A percentile compares a stretch with the other conserved stretches of the same genome.
phyloP scores from a whole-genome alignment of 2,797 vertebrate genomes.

The Choloepus didactylus region DNA sequence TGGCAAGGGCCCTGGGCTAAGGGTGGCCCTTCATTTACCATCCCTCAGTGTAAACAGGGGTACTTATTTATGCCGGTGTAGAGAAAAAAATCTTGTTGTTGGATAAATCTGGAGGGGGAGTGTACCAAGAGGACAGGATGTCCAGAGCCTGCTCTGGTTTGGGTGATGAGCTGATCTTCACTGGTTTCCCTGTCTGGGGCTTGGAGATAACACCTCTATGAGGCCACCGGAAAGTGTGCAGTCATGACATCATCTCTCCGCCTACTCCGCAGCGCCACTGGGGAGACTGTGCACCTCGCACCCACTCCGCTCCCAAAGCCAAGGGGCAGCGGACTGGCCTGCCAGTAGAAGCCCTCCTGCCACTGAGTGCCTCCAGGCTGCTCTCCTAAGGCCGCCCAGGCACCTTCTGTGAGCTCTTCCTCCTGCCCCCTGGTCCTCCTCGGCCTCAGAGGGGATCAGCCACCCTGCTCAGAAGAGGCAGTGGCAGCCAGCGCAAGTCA shows the following conservation, averaged over 20 bases:
- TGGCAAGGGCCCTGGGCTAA: slow-evolving; percentile 39
- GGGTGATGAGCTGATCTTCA: not conserved
- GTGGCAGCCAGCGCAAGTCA: not conserved
- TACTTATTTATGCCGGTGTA: slow-evolving; percentile 56
- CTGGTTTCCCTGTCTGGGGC: slow-evolving; percentile 8
- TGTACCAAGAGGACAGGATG: not conserved
- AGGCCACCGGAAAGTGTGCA: not conserved
- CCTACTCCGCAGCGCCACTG: fast-evolving
- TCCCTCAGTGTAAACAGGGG: slow-evolving; percentile 64
- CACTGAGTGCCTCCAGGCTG: not conserved
- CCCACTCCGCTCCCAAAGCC: not conserved
- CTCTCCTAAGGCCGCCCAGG: not conserved
- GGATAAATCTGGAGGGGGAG: slow-evolving; percentile 53
- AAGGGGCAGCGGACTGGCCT: not conserved
- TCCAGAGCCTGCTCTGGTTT: not conserved
- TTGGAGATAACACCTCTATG: slow-evolving; percentile 59
- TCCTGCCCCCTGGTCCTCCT: not conserved
- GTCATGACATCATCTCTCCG: not conserved
- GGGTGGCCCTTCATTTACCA: slow-evolving; percentile 23
- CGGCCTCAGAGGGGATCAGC: not conserved
- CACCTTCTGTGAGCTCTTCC: not conserved
- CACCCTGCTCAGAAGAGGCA: not conserved
- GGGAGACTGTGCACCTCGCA: not conserved
- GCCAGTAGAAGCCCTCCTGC: not conserved
- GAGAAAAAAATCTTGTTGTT: slow-evolving; percentile 59